phyloP scores from a whole-genome alignment of 2,888 invertebrate genomes.

The Meloe dianella region DNA sequence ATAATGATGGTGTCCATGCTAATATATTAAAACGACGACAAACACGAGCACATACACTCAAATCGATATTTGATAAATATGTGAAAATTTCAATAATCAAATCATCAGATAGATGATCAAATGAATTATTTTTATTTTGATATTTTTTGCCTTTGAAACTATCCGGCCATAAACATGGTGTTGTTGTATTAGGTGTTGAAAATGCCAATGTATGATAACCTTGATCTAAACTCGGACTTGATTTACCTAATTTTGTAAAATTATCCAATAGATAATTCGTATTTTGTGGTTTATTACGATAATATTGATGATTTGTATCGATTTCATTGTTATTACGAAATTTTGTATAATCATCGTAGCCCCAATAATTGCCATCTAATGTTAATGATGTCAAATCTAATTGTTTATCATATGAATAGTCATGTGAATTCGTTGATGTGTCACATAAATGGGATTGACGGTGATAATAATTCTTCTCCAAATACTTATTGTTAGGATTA shows the following conservation, averaged over 20 bases:
- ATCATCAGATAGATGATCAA: slow-evolving; percentile 72
- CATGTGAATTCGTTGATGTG: slow-evolving; percentile 14
- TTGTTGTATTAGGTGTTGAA: slow-evolving; percentile 61
- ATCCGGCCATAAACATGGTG: slow-evolving; percentile 55
- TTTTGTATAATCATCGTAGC: slow-evolving; percentile 50
- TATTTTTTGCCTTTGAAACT: slow-evolving; percentile 52
- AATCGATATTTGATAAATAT: slow-evolving; percentile 72
- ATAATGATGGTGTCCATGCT: slow-evolving; percentile 78
- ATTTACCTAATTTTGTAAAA: slow-evolving; percentile 60
- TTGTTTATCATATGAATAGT: slow-evolving; percentile 12
- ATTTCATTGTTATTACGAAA: slow-evolving; percentile 26
- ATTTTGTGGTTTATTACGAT: slow-evolving; percentile 42
- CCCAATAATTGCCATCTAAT: slow-evolving; percentile 56
- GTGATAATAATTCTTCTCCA: slow-evolving; percentile 47
- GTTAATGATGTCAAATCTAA: slow-evolving; percentile 56
- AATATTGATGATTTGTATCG: slow-evolving; percentile 47
- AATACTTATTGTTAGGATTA: slow-evolving; percentile 42
- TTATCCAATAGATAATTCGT: slow-evolving; percentile 57
- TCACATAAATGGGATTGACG: slow-evolving; percentile 39
- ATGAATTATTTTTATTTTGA: slow-evolving; percentile 58
- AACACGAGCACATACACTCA: slow-evolving; percentile 77
- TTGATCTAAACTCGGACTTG: slow-evolving; percentile 76
- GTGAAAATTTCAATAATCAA: slow-evolving; percentile 73
- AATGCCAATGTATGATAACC: slow-evolving; percentile 81
- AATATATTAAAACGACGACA: slow-evolving; percentile 78